Evolutionary conservation across 2,113 vertebrate genomes (phyloP), one percentile per base, ranked within the genome.

Genomic region (Semnopithecus entellus): DNA sequence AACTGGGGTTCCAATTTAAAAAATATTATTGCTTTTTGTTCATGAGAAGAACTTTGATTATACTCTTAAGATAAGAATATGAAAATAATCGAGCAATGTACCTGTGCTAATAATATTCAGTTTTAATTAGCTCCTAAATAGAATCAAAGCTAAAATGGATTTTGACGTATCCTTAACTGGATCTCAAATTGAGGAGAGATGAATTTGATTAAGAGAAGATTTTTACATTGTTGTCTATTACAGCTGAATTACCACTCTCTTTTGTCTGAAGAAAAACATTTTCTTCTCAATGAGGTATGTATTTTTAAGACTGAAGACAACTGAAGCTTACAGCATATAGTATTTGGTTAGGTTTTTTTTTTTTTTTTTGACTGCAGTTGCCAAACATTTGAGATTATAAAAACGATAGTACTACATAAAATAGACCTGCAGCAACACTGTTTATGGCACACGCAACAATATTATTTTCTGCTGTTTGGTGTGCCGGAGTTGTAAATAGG

Each of bases 391-490:
- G 89, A 97, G 95, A 97, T 92, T 66, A 97, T 94, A 20, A 22
- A 91, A 72, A 94, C 11, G 88, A 90, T 84, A 73, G 87, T 70
- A 48, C 80, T 75, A 43, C 88, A 93, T 97, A 97, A 98, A 98
- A 98, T 0, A 98, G 97, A 93, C 82, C 92, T 82, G 75, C 89
- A 78, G 84, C 89, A 95, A 88, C 94, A 94, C 93, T 97, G 97
- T 98, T 98, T 98, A 98, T 43, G 93, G 95, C 83, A 97, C 86
- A 70, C 84, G 70, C 97, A 96, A 96, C 98, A 96, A 94, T 98
- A 97, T 97, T 96, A 98, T 98, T 98, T 98, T 98, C 98, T 98
- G 90, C 90, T 98, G 91, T 97, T 98, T 96, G 96, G 96, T 98
- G 98, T 98, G 95, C 90, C 92, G 96, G 87, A 97, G 97, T 81